Evolutionary conservation across 2,888 invertebrate genomes (phyloP).

Genomic region (Morpho deidamia): DNA sequence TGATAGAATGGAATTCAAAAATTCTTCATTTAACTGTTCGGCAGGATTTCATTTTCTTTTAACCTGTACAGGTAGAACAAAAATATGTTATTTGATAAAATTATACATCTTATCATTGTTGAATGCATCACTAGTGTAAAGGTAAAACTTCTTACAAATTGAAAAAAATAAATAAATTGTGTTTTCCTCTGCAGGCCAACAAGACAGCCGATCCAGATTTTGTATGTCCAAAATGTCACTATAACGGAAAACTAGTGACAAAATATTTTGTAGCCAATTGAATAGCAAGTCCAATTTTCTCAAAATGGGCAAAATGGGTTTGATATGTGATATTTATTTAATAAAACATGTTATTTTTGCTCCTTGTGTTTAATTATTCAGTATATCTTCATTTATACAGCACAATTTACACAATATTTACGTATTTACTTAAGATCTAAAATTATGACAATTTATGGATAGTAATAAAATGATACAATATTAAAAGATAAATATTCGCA

Average conservation of each 20-base stretch:
- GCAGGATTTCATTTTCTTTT: too few relatives aligned
- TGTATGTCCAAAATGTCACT: conserved; percentile 83
- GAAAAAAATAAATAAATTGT: neutral
- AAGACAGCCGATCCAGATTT: conserved; percentile 81
- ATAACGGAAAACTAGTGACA: conserved; percentile 52
- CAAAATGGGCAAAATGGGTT: neutral
- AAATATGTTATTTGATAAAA: too few relatives aligned
- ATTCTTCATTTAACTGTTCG: too few relatives aligned
- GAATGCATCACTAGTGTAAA: too few relatives aligned
- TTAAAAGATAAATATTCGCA: too few relatives aligned
- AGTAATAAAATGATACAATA: too few relatives aligned
- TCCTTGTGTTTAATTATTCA: conserved; percentile 13
- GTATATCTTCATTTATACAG: conserved; percentile 5
- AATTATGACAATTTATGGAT: too few relatives aligned
- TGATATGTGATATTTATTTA: conserved; percentile 18
- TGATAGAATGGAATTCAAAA: too few relatives aligned
- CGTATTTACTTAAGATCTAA: conserved; percentile 12
- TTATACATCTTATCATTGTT: too few relatives aligned
- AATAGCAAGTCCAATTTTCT: neutral
- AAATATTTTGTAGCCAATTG: conserved; percentile 39
- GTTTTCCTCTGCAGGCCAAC: conserved; percentile 79
- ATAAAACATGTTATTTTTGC: conserved; percentile 11
- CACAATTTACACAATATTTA: conserved; percentile 4
- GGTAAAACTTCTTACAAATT: too few relatives aligned
- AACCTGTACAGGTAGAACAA: too few relatives aligned